Evolutionary conservation across 2,888 invertebrate genomes (phyloP).

Genomic region (Carpatolechia fugitivella): DNA sequence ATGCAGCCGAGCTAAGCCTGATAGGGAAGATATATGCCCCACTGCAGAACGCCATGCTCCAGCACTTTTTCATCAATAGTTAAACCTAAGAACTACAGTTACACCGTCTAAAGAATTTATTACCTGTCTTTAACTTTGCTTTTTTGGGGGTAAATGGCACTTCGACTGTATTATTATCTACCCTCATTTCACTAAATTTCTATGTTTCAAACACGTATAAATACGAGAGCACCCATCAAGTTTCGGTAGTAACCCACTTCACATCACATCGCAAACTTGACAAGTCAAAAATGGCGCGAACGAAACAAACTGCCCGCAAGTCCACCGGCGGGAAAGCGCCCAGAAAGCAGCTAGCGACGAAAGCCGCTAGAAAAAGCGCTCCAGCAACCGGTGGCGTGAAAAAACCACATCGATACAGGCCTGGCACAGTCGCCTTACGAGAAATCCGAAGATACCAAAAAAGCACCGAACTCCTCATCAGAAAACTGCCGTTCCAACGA

Average conservation of each 20-base stretch:
- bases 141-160: too few relatives aligned
- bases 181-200: too few relatives aligned
- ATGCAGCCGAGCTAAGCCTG: too few relatives aligned
- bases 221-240: neutral
- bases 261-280: neutral
- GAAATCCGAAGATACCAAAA: slow-evolving; percentile 87
- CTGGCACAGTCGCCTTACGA: slow-evolving; percentile 84
- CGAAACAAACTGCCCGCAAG: slow-evolving; percentile 87
- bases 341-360: slow-evolving; percentile 84
- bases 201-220: neutral
- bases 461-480: slow-evolving; percentile 84
- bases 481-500: slow-evolving; percentile 86
- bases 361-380: slow-evolving; percentile 85
- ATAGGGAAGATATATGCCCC: too few relatives aligned
- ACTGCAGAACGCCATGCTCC: too few relatives aligned
- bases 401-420: slow-evolving; percentile 85
- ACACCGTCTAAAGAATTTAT: too few relatives aligned
- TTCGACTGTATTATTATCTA: too few relatives aligned
- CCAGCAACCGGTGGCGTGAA: slow-evolving; percentile 85
- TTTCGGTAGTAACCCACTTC: neutral
- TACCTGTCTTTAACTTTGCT: too few relatives aligned
- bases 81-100: too few relatives aligned
- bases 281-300: slow-evolving; percentile 80
- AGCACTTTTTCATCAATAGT: too few relatives aligned
- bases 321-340: slow-evolving; percentile 88